Evolutionary conservation across 1,140 invertebrate genomes (phyloP), one percentile per base, ranked within the genome.

Genomic region (Plutomurus gul): DNA sequence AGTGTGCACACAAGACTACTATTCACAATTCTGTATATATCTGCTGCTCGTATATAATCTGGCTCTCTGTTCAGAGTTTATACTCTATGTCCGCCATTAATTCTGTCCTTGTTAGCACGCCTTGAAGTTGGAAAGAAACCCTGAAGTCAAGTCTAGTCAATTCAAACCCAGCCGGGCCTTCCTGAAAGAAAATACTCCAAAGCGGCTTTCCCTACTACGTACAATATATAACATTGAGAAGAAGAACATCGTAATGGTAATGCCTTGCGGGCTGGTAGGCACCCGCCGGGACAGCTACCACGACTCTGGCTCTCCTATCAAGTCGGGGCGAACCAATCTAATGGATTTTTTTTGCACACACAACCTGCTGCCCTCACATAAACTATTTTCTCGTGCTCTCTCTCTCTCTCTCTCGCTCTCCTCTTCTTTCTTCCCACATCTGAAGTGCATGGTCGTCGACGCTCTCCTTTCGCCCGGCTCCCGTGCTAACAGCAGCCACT

Each of bases 331-430:
- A 43, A 72, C 37, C 37, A 72, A 72, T 72, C 25, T 72, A 72
- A 39, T 39, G 40, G 40, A 39, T 46, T 72, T 72, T 72, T 72
- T 72, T 40, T 36, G 65, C 70, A 72, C 70, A 72, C 70, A 72
- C 70, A 72, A 72, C 70, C 70, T 72, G 70, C 70, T 72, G 70
- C 70, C 70, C 36, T 72, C 70, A 43, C 70, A 72, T 72, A 72
- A 72, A 72, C 70, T 18, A 72, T 72, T 40, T 22, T 18, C 27
- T 33, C 27, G 27, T 16, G 27, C 30, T n/a, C 27, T 25, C 56
- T 65, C 56, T 33, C 56, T n/a, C 27, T 33, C 27, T 60, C 22
- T 60, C 30, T n/a, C 27, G 56, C 56, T 65, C 56, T 33, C 56
- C 36, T 60, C 27, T 13, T 36, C 18, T 30, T 33, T 33, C 27